Base-by-base conservation (phyloP, 2,797 vertebrate species). In the Percopsis omiscomaycus region DNA sequence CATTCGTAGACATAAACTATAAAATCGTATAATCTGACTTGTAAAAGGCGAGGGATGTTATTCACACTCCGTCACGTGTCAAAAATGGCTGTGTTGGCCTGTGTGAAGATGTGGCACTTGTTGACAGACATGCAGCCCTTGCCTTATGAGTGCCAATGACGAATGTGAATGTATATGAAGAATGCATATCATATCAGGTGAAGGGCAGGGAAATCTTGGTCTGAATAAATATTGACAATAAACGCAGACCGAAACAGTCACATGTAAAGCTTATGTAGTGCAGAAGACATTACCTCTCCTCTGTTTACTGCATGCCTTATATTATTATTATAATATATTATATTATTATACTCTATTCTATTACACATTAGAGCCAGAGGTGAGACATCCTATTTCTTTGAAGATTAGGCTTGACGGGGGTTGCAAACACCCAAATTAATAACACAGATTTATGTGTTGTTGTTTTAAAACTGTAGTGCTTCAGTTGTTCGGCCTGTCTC, bases 11-110 rank as follows among this genome's bases (percentile, higher is more conserved):
- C 56, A 71, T 65, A 61, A 72, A 73, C 68, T 61, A 29, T 44
- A 37, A 64, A 82, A 72, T 69, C 77, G 61, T 74, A 71, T 49
- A 66, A 64, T 15, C 56, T 66, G 75, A 71, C 57, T 58, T 71
- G 54, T 60, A 59, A 73, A 64, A 70, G 66, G 53, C 49, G 22
- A 15, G 12, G 61, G 8, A 10, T 67, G 69, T 64, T 69, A 51
- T 73, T 73, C 59, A 72, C 27, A 42, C 53, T 58, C 64, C 69
- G 29, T 63, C 51, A 46, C 57, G 14, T 27, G 59, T 32, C 44
- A n/a, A 61, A 29, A 55, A 22, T 50, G 55, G 53, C 57, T 45
- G 9, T 58, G 70, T 78, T 73, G 63, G 55, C 30, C 9, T 61
- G 15, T 44, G 45, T 64, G 63, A 68, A 15, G 42, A 45, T 22